Conservation (phyloP, 2,888 invertebrate species). For the Candidula unifasciata region DNA sequence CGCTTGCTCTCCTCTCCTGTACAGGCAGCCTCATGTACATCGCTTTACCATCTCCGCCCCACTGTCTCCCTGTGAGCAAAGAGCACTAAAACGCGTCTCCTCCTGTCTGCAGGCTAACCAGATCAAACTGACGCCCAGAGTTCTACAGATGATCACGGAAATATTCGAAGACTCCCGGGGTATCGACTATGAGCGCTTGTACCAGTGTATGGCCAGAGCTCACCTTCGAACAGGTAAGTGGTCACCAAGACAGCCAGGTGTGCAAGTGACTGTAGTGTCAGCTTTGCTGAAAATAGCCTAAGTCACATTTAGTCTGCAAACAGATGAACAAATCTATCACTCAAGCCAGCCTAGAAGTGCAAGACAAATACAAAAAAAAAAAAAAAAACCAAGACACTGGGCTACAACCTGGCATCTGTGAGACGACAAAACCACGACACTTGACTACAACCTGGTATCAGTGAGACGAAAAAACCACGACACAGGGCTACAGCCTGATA, state of each 20-base stretch:
- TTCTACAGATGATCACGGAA: conserved; percentile 66
- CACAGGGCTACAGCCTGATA: too few species aligned
- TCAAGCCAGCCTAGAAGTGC: too few species aligned
- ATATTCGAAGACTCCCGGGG: conserved; percentile 69
- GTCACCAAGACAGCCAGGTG: neutral
- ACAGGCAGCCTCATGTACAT: neutral
- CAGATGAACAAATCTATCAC: too few species aligned
- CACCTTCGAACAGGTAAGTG: conserved; percentile 66
- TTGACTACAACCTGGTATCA: too few species aligned
- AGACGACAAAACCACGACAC: too few species aligned
- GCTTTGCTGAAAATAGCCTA: neutral
- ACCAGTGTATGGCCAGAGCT: conserved; percentile 67
- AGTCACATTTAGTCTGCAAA: neutral
- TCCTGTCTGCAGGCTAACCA: conserved; percentile 67
- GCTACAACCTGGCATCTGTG: too few species aligned
- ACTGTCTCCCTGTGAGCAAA: neutral
- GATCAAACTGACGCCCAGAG: conserved; percentile 64
- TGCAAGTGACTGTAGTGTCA: too few species aligned
- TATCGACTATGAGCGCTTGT: conserved; percentile 71
- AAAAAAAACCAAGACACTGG: too few species aligned
- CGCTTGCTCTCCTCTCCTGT: neutral
- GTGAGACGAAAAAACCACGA: too few species aligned
- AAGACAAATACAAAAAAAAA: too few species aligned
- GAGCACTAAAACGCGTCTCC: neutral
- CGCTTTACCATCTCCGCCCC: neutral